Evolutionary conservation across 2,797 vertebrate genomes (phyloP).

Genomic region (Megaceryle alcyon): DNA sequence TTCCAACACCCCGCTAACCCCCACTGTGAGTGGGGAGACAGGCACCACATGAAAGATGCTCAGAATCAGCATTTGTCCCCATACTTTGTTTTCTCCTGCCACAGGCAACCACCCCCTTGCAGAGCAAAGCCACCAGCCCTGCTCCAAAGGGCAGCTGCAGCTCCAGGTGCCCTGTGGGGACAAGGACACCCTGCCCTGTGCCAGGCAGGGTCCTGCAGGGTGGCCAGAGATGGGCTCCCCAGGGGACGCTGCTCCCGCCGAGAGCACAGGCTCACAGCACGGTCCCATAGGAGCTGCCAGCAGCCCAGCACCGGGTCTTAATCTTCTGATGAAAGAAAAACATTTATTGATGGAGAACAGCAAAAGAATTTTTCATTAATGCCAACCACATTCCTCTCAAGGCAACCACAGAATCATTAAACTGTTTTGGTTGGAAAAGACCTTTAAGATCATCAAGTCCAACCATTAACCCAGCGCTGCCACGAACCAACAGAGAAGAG

Average conservation of each 20-base stretch:
- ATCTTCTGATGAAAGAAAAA: neutral
- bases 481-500: neutral
- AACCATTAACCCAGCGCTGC: neutral
- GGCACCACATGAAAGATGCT: neutral
- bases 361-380: neutral
- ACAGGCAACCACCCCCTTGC: neutral
- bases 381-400: neutral
- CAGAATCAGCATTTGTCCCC: neutral
- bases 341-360: neutral
- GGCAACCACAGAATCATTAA: neutral
- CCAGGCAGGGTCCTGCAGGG: neutral
- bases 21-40: neutral
- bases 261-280: neutral
- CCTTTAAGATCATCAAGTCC: neutral
- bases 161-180: neutral
- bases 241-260: accelerated
- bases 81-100: neutral
- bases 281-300: neutral
- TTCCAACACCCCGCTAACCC: neutral
- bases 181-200: neutral
- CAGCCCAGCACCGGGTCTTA: neutral
- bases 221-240: neutral
- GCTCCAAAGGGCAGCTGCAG: neutral
- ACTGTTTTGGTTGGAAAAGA: neutral
- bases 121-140: too few relatives aligned